Percentiles rank a stretch among this genome's conserved stretches.
Conservation (phyloP, 2,888 invertebrate species). For the Drosophila robusta region DNA sequence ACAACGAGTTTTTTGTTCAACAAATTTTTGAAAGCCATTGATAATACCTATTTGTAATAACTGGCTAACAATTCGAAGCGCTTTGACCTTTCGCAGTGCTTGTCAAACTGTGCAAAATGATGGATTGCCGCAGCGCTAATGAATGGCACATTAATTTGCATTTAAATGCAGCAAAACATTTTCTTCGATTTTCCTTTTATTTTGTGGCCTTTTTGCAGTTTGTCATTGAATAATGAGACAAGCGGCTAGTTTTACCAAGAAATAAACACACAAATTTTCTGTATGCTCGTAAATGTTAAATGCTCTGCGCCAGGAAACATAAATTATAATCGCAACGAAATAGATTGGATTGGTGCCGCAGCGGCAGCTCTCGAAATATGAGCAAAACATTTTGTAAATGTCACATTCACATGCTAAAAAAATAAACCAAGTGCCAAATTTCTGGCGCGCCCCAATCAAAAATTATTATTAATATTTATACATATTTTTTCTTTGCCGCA, state of each 20-base stretch:
- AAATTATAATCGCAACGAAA: conserved; percentile 67
- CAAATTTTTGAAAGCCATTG: conserved; percentile 38
- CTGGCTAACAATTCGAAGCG: conserved; percentile 47
- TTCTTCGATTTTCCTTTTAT: conserved; percentile 27
- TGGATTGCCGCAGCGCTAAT: conserved; percentile 70
- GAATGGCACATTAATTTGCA: conserved; percentile 83
- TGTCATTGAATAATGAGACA: conserved; percentile 78
- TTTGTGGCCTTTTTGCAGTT: conserved; percentile 33
- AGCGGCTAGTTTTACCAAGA: conserved; percentile 42
- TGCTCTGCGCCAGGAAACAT: conserved; percentile 71
- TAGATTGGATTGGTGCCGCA: conserved; percentile 49
- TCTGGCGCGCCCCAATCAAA: conserved; percentile 62
- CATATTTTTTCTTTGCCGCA: conserved; percentile 8
- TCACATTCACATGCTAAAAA: conserved; percentile 72
- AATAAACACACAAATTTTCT: conserved; percentile 32
- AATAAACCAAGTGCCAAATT: conserved; percentile 66
- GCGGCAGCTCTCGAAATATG: conserved; percentile 43
- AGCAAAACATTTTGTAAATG: conserved; percentile 74
- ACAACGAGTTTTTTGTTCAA: conserved; percentile 26
- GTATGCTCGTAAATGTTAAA: conserved; percentile 16
- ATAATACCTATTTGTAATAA: conserved; percentile 35
- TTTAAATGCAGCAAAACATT: conserved; percentile 68
- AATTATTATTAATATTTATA: conserved; percentile 43
- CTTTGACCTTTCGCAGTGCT: conserved; percentile 69
- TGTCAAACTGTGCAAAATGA: conserved; percentile 71